Conservation (phyloP, 2,888 invertebrate species). For the Trichogramma dendrolimi region DNA sequence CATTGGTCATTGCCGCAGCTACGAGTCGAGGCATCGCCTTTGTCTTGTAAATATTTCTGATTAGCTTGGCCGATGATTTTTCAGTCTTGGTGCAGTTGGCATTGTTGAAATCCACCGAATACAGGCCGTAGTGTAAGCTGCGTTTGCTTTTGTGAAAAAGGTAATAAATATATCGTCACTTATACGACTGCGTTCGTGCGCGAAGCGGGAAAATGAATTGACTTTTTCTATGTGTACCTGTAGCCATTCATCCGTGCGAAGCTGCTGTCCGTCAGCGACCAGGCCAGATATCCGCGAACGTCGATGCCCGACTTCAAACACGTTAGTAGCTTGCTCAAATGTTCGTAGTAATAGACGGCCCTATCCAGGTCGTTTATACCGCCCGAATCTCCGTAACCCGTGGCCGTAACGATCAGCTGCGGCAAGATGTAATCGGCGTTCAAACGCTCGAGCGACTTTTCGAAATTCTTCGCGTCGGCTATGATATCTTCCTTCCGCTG, state of each 20-base stretch:
- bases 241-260: conserved; percentile 77
- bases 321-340: conserved; percentile 35
- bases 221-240: conserved; percentile 56
- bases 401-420: conserved; percentile 59
- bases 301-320: conserved; percentile 35
- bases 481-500: not conserved
- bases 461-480: conserved; percentile 56
- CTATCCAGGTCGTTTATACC: conserved; percentile 54
- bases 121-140: conserved; percentile 60
- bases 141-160: conserved; percentile 33
- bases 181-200: not conserved
- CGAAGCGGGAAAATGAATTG: too few species aligned
- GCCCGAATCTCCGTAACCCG: conserved; percentile 57
- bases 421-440: conserved; percentile 57
- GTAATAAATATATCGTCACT: conserved; percentile 11
- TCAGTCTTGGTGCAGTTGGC: conserved; percentile 59
- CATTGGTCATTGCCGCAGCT: too few species aligned
- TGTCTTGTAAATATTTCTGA: conserved; percentile 55
- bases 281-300: conserved; percentile 63
- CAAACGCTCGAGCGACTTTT: conserved; percentile 57
- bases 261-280: conserved; percentile 68
- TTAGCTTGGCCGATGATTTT: conserved; percentile 61
- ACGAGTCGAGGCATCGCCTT: conserved; percentile 28
- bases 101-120: conserved; percentile 63
- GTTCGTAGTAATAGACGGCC: conserved; percentile 45